Percentiles rank a stretch among this genome's conserved stretches.
Evolutionary conservation across 2,888 invertebrate species (phyloP).

Genomic region (Dolichopus griseipennis): DNA sequence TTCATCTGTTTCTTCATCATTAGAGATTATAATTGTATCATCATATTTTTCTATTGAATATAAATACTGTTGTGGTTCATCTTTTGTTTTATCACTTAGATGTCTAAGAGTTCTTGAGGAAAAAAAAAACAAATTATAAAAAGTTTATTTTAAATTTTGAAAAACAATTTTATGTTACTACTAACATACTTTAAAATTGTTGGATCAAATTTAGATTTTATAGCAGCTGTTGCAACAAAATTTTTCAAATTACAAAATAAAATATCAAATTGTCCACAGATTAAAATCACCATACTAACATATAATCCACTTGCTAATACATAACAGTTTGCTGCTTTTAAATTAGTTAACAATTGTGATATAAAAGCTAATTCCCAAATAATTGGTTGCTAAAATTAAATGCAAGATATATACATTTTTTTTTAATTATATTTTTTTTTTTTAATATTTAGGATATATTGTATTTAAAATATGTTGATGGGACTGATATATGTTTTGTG

Average conservation of each 20-base stretch:
- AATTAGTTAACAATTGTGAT: slow-evolving; percentile 36
- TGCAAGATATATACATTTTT: no score
- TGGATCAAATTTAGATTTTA: slow-evolving; percentile 25
- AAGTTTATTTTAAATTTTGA: no score
- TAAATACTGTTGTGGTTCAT: slow-evolving; percentile 29
- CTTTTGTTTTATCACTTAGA: slow-evolving; percentile 25
- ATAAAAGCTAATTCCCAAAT: slow-evolving; percentile 16
- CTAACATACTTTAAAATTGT: slow-evolving; percentile 18
- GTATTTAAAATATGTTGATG: no score
- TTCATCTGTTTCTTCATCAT: not conserved
- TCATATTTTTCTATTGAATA: slow-evolving; percentile 25
- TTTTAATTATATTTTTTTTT: no score
- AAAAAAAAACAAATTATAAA: no score
- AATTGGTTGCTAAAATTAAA: slow-evolving; percentile 13
- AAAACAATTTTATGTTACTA: no score
- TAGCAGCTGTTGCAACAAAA: slow-evolving; percentile 29
- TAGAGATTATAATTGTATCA: not conserved
- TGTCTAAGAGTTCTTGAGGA: slow-evolving; percentile 24
- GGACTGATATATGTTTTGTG: no score
- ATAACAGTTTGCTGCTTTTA: slow-evolving; percentile 32
- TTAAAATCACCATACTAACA: slow-evolving; percentile 31
- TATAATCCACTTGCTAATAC: slow-evolving; percentile 32
- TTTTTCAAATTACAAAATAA: slow-evolving; percentile 36
- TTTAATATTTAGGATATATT: no score
- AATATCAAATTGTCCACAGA: slow-evolving; percentile 36